Conservation (phyloP, 2,888 invertebrate genomes). For the Cantharis nigra region DNA sequence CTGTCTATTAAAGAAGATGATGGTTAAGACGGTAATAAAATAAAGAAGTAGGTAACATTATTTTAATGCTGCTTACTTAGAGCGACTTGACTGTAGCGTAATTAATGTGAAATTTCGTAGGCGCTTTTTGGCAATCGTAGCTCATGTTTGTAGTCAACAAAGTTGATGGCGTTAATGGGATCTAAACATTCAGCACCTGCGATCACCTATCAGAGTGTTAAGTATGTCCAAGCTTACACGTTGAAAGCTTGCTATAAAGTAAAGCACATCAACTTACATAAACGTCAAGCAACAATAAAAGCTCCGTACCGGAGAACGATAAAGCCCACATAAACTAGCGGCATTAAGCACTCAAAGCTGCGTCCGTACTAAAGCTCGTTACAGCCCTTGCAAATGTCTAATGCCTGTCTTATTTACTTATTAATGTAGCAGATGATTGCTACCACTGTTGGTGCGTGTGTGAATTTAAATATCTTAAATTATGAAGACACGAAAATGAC, state of each 20-base stretch:
- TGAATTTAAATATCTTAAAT: constrained; percentile 17
- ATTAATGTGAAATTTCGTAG: constrained; percentile 5
- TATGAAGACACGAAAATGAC: constrained; percentile 21
- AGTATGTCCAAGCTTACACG: constrained; percentile 46
- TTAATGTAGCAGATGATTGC: constrained; percentile 34
- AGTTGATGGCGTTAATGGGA: constrained; percentile 53
- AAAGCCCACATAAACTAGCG: constrained; percentile 42
- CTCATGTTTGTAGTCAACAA: constrained; percentile 36
- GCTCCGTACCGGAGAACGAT: constrained; percentile 39
- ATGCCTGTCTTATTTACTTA: constrained; percentile 37
- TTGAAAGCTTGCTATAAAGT: constrained; percentile 52
- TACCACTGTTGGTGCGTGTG: constrained; percentile 18
- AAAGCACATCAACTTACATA: constrained; percentile 53
- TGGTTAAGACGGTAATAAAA: not conserved
- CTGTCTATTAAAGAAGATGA: not conserved
- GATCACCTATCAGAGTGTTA: constrained; percentile 52
- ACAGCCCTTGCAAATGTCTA: constrained; percentile 32
- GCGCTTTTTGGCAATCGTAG: constrained; percentile 33
- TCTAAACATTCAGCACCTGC: constrained; percentile 52
- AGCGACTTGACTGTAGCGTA: not conserved
- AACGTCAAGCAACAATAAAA: constrained; percentile 49
- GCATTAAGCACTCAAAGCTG: constrained; percentile 40
- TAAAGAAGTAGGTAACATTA: not conserved
- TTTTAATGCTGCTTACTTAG: not conserved
- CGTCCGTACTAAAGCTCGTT: constrained; percentile 38